Percentiles rank a stretch among this genome's conserved stretches.
Conservation (phyloP, 1,140 invertebrate species). For the Phymorhynchus buccinoides region DNA sequence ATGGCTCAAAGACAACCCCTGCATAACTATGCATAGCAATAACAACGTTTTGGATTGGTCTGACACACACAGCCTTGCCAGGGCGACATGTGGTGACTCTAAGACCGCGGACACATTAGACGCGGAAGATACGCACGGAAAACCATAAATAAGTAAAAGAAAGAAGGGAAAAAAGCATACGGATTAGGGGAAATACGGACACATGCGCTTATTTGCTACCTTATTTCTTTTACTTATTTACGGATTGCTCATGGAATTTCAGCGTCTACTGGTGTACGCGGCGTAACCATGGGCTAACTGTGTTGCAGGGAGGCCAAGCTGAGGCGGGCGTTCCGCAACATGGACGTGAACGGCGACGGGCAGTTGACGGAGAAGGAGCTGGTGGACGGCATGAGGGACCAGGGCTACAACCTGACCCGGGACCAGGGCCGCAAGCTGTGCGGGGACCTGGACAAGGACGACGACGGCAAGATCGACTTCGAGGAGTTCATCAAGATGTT, state of each 20-base stretch:
- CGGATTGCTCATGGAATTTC: too few relatives aligned
- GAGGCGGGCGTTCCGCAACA: slow-evolving; percentile 18
- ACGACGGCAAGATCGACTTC: slow-evolving; percentile 18
- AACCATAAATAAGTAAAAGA: too few relatives aligned
- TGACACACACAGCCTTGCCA: too few relatives aligned
- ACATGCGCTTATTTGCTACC: not conserved
- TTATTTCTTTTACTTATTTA: too few relatives aligned
- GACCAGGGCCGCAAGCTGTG: slow-evolving; percentile 14
- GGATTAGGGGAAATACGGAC: not conserved
- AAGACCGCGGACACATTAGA: not conserved
- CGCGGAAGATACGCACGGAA: too few relatives aligned
- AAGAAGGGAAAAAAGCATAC: too few relatives aligned
- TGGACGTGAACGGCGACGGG: slow-evolving; percentile 19
- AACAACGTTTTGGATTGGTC: too few relatives aligned
- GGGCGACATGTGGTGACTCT: not conserved
- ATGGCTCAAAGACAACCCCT: too few relatives aligned
- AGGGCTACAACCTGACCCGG: slow-evolving; percentile 6
- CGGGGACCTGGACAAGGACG: slow-evolving; percentile 24
- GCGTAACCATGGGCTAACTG: not conserved
- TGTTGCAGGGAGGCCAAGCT: slow-evolving; percentile 29
- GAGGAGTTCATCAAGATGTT: slow-evolving; percentile 31
- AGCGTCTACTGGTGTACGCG: not conserved
- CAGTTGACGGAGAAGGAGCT: slow-evolving; percentile 29
- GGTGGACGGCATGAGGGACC: slow-evolving; percentile 9
- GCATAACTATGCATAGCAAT: too few relatives aligned